Percentiles rank a stretch among this genome's conserved stretches.
These are phyloP conservation scores for Arctocebus calabarensis DNA, from an alignment of 2,797 vertebrate species.

Conservation along the genomic window DNA sequence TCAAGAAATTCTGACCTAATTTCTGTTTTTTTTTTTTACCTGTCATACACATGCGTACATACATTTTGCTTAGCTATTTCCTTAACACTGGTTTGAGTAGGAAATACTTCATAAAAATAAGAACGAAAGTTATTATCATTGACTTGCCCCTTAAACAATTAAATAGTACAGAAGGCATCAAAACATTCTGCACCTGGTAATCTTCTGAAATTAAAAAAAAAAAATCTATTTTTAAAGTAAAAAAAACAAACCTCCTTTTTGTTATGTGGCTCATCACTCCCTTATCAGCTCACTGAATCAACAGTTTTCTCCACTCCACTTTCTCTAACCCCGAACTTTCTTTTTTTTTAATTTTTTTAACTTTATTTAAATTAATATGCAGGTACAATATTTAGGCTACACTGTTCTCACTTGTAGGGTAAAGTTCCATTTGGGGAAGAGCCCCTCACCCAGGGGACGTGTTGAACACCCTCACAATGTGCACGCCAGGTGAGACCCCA, in stretches of 20 bases:
- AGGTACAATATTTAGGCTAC: too few species aligned
- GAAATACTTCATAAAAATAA: background rate
- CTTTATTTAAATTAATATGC: too few species aligned
- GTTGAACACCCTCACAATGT: too few species aligned
- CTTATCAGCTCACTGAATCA: background rate
- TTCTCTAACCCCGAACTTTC: background rate
- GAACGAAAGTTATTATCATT: background rate
- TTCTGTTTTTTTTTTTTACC: background rate
- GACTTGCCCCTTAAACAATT: background rate
- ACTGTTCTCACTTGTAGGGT: too few species aligned
- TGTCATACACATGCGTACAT: rapidly evolving
- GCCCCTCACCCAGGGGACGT: too few species aligned
- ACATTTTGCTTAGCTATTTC: background rate
- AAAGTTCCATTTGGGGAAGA: too few species aligned
- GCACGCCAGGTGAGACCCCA: too few species aligned
- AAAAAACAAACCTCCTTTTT: background rate
- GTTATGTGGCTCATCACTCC: background rate
- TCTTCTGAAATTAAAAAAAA: too few species aligned
- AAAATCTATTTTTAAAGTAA: too few species aligned
- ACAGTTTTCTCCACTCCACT: background rate
- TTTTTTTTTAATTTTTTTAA: too few species aligned
- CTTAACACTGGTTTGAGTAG: background rate
- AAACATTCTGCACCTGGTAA: background rate
- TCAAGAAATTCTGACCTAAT: background rate
- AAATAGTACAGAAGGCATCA: background rate